Conservation (phyloP, 1,140 invertebrate genomes). For the Oryzaephilus surinamensis region DNA sequence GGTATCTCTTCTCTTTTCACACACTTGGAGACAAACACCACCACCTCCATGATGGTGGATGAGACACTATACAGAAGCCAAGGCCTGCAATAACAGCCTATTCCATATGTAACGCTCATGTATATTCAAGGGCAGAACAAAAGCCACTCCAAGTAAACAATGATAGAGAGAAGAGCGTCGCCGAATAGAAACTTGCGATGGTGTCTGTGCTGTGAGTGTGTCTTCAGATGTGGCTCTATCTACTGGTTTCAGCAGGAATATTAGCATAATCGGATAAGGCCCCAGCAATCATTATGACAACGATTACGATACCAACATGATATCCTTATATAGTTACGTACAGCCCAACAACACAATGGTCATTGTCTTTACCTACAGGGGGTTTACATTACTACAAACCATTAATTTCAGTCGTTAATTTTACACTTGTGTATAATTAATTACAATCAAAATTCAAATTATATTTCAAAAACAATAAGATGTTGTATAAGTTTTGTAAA, state of each 20-base stretch:
- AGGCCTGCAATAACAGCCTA: conserved; percentile 32
- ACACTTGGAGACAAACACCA: too few species aligned
- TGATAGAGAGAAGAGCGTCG: conserved; percentile 17
- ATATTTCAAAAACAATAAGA: too few species aligned
- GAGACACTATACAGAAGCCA: conserved; percentile 9
- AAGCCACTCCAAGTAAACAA: conserved; percentile 33
- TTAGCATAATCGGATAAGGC: conserved; percentile 27
- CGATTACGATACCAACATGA: conserved; percentile 20
- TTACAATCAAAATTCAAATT: too few species aligned
- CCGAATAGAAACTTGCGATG: conserved; percentile 6
- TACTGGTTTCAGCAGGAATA: conserved; percentile 15
- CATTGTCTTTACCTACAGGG: too few species aligned
- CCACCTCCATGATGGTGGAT: conserved; percentile 2
- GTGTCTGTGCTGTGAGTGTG: too few species aligned
- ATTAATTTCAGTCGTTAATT: too few species aligned
- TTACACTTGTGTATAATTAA: too few species aligned
- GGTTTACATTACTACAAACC: too few species aligned
- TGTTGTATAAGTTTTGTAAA: too few species aligned
- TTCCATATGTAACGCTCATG: conserved; percentile 37
- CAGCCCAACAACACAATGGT: conserved; percentile 10
- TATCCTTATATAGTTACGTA: conserved; percentile 3
- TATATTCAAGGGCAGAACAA: conserved; percentile 34
- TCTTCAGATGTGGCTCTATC: too few species aligned
- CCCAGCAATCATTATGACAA: conserved; percentile 20
- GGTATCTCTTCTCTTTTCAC: too few species aligned